These are phyloP conservation scores for Tragopan temminckii DNA, from an alignment of 2,797 vertebrate species.

Conservation along the genomic window DNA sequence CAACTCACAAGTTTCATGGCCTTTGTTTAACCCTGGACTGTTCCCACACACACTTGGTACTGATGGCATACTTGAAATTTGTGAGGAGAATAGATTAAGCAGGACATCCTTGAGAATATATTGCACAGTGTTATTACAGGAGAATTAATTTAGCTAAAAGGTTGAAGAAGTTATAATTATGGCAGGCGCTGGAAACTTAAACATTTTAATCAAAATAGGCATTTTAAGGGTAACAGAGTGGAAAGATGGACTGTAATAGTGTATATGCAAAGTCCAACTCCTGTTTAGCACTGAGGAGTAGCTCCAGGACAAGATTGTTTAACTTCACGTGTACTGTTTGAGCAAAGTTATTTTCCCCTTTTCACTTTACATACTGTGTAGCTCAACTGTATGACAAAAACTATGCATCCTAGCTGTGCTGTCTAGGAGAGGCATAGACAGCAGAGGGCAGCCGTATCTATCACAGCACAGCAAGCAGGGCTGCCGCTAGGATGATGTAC, in stretches of 20 bases:
- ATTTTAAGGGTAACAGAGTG: neutral
- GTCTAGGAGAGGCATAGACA: neutral
- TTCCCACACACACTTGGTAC: neutral
- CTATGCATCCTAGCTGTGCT: neutral
- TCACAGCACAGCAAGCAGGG: neutral
- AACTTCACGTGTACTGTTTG: neutral
- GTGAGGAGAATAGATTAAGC: neutral
- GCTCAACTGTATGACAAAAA: neutral
- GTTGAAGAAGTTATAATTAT: neutral
- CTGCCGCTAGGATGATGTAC: neutral
- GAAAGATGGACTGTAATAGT: neutral
- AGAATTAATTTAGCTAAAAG: neutral
- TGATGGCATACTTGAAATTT: neutral
- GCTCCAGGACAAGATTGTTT: neutral
- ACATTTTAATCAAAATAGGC: neutral
- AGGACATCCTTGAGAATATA: neutral
- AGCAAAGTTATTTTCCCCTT: neutral
- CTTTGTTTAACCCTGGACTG: neutral
- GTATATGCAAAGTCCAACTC: fast-evolving
- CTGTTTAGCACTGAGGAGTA: neutral
- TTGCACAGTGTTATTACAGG: neutral
- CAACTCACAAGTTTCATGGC: neutral
- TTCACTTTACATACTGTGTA: no score
- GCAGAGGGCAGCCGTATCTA: slow-evolving; percentile 71
- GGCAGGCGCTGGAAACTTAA: neutral